Conservation (phyloP, 2,888 invertebrate species). For the Drosophila fungiperda region DNA sequence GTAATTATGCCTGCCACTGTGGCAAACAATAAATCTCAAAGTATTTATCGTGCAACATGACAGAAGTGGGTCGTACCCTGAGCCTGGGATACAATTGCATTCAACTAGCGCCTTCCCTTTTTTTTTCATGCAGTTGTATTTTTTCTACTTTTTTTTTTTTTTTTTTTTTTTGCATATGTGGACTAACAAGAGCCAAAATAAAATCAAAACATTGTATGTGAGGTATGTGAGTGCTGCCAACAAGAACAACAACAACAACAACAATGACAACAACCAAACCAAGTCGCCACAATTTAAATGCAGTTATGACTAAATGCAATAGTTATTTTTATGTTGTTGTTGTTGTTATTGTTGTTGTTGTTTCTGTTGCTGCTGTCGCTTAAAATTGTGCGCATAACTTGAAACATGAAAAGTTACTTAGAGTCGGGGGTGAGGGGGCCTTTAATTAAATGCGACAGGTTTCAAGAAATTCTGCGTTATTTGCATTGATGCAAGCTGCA, state of each 20-base stretch:
- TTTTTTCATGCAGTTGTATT: neutral
- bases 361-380: conserved; percentile 58
- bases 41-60: conserved; percentile 79
- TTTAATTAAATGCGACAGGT: conserved; percentile 81
- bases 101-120: conserved; percentile 33
- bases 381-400: conserved; percentile 74
- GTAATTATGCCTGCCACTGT: conserved; percentile 78
- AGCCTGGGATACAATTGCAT: conserved; percentile 48
- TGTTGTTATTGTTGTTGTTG: conserved; percentile 21
- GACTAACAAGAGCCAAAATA: conserved; percentile 30
- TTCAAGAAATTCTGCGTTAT: conserved; percentile 68
- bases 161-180: conserved; percentile 35
- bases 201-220: conserved; percentile 18
- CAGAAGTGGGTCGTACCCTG: conserved; percentile 74
- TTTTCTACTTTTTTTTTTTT: neutral
- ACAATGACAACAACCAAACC: neutral
- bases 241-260: conserved; percentile 3
- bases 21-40: conserved; percentile 75
- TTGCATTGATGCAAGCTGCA: conserved; percentile 63
- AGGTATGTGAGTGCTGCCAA: conserved; percentile 19
- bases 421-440: conserved; percentile 42
- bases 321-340: conserved; percentile 59
- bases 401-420: conserved; percentile 80
- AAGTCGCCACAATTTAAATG: conserved; percentile 65
- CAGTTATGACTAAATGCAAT: conserved; percentile 78